Percentiles rank a stretch among this genome's conserved stretches.
These are phyloP conservation scores for Isoperla grammatica DNA, from an alignment of 2,888 invertebrate species.

Conservation along the genomic window DNA sequence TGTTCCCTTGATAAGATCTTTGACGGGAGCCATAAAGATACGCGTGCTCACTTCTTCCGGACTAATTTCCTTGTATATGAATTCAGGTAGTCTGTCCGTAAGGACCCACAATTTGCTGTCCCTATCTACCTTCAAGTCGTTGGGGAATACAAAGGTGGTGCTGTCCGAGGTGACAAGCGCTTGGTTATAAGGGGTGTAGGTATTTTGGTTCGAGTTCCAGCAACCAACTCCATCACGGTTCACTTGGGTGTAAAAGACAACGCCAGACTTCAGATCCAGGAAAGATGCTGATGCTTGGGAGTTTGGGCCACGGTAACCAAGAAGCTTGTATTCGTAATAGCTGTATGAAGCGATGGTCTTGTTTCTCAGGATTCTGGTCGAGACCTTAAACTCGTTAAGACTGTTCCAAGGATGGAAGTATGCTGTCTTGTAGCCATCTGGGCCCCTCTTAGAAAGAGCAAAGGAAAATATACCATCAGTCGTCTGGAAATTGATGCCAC, in stretches of 20 bases:
- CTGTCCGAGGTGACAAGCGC: conserved; percentile 66
- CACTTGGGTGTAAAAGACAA: conserved; percentile 67
- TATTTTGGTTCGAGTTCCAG: conserved; percentile 61
- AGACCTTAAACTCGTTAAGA: conserved; percentile 69
- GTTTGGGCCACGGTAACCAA: conserved; percentile 65
- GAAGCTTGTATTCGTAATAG: conserved; percentile 48
- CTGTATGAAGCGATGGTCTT: conserved; percentile 51
- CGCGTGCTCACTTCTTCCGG: conserved; percentile 63
- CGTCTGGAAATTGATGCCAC: conserved; percentile 66
- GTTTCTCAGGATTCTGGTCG: conserved; percentile 62
- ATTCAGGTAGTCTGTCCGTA: conserved; percentile 64
- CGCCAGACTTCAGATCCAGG: conserved; percentile 62
- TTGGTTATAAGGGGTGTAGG: conserved; percentile 63
- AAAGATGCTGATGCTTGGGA: conserved; percentile 70
- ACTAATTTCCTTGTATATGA: conserved; percentile 59
- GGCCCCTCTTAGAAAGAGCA: conserved; percentile 58
- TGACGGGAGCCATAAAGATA: conserved; percentile 60
- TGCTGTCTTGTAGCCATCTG: conserved; percentile 62
- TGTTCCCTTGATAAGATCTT: conserved; percentile 65
- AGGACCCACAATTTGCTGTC: conserved; percentile 67
- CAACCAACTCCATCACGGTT: conserved; percentile 73
- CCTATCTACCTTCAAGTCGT: conserved; percentile 69
- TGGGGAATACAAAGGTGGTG: conserved; percentile 67
- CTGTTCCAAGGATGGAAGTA: conserved; percentile 78
- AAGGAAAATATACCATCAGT: conserved; percentile 72